These are phyloP conservation scores for Prosapia bicincta DNA, from an alignment of 2,888 invertebrate species.

Conservation along the genomic window DNA sequence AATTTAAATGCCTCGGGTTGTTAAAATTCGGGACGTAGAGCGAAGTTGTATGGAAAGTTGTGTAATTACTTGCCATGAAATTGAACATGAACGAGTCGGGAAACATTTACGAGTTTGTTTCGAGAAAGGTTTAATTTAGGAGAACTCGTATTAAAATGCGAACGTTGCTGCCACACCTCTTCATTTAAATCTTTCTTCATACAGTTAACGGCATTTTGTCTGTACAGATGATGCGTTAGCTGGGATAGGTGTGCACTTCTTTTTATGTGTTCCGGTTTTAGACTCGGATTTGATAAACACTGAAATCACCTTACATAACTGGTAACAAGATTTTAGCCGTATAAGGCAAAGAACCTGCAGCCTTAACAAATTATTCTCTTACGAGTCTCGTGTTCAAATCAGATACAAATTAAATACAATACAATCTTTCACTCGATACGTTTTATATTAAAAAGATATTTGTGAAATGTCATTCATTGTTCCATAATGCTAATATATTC, in stretches of 20 bases:
- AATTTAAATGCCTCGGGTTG: background rate
- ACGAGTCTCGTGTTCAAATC: no score
- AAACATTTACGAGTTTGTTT: background rate
- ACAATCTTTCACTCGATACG: no score
- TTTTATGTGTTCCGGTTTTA: background rate
- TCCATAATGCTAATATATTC: no score
- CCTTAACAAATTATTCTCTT: no score
- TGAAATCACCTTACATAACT: background rate
- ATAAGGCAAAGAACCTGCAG: no score
- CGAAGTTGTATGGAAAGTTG: background rate
- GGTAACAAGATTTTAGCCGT: background rate
- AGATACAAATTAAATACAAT: no score
- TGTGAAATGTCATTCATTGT: no score
- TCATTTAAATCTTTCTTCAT: background rate
- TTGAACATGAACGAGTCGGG: background rate
- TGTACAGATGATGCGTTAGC: background rate
- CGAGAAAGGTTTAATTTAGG: background rate
- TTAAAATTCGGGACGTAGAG: background rate
- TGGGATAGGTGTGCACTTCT: background rate
- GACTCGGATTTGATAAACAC: background rate
- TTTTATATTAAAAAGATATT: no score
- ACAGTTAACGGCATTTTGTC: background rate
- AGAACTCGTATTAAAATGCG: background rate
- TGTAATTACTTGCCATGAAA: background rate
- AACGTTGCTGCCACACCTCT: background rate